Percentiles rank a stretch among this genome's conserved stretches.
phyloP scores from a whole-genome alignment of 2,797 vertebrate genomes.

The Girardinus metallicus region DNA sequence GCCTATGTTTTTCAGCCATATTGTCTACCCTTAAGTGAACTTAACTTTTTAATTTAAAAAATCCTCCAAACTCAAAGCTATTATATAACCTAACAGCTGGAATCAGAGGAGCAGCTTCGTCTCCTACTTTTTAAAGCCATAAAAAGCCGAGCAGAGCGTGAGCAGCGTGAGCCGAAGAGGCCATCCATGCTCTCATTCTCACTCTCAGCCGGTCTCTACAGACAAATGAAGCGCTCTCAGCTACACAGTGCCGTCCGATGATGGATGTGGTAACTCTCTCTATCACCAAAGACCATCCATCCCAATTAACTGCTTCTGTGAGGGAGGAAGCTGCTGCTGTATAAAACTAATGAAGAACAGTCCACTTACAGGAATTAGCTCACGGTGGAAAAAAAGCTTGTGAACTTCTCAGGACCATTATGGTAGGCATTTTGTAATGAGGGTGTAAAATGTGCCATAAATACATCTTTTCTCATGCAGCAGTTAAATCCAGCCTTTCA shows the following conservation, averaged over 20 bases:
- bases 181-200: background rate
- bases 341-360: constrained; percentile 34
- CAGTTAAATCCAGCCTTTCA: constrained; percentile 8
- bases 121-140: background rate
- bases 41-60: background rate
- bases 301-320: constrained; percentile 52
- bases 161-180: constrained; percentile 38
- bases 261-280: constrained; percentile 63
- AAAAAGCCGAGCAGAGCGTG: constrained; percentile 28
- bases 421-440: background rate
- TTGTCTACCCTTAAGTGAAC: background rate
- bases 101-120: background rate
- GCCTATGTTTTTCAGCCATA: too few species aligned
- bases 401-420: constrained; percentile 3
- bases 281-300: constrained; percentile 61
- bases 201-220: constrained; percentile 35
- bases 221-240: constrained; percentile 38
- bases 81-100: background rate
- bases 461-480: background rate
- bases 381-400: constrained; percentile 19
- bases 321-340: constrained; percentile 27
- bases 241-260: constrained; percentile 42
- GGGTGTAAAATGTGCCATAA: constrained; percentile 1
- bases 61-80: background rate
- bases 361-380: constrained; percentile 19